A percentile compares a stretch with the other conserved stretches of the same genome.
Evolutionary conservation across 2,797 vertebrate genomes (phyloP).

Genomic region (Alca torda): DNA sequence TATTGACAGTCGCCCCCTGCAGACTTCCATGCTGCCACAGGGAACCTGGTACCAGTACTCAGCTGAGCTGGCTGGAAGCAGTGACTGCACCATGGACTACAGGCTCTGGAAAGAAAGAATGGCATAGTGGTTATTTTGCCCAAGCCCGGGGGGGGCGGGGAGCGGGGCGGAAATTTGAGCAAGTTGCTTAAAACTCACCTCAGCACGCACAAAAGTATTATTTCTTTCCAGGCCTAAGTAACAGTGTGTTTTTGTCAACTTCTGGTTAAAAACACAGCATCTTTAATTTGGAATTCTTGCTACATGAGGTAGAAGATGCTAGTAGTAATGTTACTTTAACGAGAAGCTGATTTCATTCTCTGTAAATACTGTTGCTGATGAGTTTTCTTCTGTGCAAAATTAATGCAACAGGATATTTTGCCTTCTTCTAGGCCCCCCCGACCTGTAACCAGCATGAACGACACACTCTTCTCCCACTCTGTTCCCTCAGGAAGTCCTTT

Average conservation of each 20-base stretch:
- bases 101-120: background rate
- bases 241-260: background rate
- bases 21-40: background rate
- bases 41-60: background rate
- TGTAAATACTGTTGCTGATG: background rate
- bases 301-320: background rate
- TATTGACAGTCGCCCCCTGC: background rate
- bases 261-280: background rate
- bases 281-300: background rate
- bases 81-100: background rate
- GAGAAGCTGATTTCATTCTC: background rate
- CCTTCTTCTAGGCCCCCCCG: conserved; percentile 88
- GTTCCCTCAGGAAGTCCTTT: conserved; percentile 98
- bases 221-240: background rate
- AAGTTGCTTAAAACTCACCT: background rate
- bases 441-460: conserved; percentile 93
- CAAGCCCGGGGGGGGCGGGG: background rate
- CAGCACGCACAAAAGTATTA: background rate
- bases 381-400: background rate
- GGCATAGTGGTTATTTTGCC: background rate
- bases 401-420: background rate
- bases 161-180: background rate
- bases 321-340: background rate
- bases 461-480: conserved; percentile 92
- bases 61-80: background rate